A percentile compares a stretch with the other conserved stretches of the same genome.
Conservation (phyloP, 2,797 vertebrate genomes). For the Simalia tracyae region DNA sequence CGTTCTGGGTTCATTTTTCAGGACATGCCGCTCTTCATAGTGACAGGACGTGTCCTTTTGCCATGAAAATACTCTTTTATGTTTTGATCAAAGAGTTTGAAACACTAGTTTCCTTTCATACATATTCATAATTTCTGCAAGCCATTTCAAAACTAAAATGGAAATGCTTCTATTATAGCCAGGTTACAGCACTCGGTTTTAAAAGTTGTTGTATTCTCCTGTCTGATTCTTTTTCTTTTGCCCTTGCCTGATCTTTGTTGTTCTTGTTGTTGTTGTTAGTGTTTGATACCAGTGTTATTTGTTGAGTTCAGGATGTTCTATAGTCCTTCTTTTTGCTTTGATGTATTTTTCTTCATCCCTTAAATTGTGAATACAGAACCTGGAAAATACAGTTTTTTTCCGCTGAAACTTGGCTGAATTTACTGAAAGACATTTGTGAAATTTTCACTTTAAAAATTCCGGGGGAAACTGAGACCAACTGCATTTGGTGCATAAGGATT, state of each 20-base stretch:
- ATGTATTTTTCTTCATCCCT: neutral
- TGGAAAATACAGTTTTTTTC: neutral
- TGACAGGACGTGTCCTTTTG: neutral
- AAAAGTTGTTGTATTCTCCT: neutral
- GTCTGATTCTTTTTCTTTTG: neutral
- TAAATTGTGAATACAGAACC: neutral
- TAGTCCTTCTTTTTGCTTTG: neutral
- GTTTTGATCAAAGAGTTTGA: neutral
- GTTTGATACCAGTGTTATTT: neutral
- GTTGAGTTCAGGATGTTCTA: neutral
- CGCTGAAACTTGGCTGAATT: neutral
- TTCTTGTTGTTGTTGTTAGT: neutral
- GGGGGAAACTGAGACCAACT: neutral
- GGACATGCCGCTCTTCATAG: neutral
- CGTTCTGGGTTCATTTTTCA: conserved; percentile 48
- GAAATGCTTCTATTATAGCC: neutral
- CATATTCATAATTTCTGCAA: neutral
- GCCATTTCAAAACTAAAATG: neutral
- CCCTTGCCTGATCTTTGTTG: neutral
- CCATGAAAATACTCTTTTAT: neutral
- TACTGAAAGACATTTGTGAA: neutral
- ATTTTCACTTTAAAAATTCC: neutral
- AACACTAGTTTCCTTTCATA: neutral
- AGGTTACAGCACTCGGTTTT: neutral
- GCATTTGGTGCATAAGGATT: neutral